Conservation (phyloP, 2,888 invertebrate species). For the Teinopalpus imperialis region DNA sequence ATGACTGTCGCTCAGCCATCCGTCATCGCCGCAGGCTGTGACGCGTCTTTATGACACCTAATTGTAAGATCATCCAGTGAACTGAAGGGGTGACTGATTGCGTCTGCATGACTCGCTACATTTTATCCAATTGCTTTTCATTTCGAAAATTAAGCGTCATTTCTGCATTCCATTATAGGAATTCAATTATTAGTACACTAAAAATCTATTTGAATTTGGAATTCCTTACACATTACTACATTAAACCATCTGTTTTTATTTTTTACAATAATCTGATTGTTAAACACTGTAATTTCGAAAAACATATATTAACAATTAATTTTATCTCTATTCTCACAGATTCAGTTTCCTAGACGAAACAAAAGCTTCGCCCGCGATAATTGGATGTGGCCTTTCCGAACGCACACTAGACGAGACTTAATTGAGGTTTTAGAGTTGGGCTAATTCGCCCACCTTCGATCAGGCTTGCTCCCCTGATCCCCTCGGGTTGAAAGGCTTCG, state of each 20-base stretch:
- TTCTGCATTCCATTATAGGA: constrained; percentile 14
- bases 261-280: no score
- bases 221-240: no score
- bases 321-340: constrained; percentile 41
- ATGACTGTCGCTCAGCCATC: constrained; percentile 71
- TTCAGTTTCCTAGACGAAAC: constrained; percentile 59
- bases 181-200: neutral
- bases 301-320: constrained; percentile 38
- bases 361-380: constrained; percentile 74
- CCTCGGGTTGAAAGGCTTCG: constrained; percentile 57
- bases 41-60: constrained; percentile 64
- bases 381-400: constrained; percentile 78
- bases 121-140: constrained; percentile 40
- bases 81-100: constrained; percentile 68
- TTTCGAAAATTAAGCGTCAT: constrained; percentile 38
- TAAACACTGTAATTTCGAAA: no score
- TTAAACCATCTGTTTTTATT: no score
- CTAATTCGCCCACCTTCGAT: constrained; percentile 80
- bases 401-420: constrained; percentile 80
- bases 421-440: constrained; percentile 81
- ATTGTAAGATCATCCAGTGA: constrained; percentile 67
- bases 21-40: constrained; percentile 63
- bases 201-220: no score
- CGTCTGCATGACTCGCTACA: constrained; percentile 60
- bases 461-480: constrained; percentile 53